Evolutionary conservation across 2,888 invertebrate genomes (phyloP), one percentile per base, ranked within the genome.

Genomic region (Tetanocera ferruginea): DNA sequence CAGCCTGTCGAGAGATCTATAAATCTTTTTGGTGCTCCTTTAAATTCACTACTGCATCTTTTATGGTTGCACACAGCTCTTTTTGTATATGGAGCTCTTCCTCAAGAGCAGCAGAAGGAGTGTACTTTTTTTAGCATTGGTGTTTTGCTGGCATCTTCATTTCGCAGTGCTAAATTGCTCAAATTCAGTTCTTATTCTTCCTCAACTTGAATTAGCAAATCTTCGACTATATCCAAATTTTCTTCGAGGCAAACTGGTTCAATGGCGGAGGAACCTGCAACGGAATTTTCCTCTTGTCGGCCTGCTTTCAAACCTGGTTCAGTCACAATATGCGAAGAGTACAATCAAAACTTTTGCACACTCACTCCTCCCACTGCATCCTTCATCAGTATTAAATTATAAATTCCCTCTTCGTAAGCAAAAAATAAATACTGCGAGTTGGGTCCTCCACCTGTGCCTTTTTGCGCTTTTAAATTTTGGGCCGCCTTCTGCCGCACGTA

Each of bases 21-120:
- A 76, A 31, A 76, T 55, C 52, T 75, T 70, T 75, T 67, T 78
- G 77, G 25, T 78, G 74, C 43, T 78, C 77, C 52, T 74, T 70
- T 73, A 75, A 74, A 51, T 43, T 55, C 60, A 60, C 74, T 34
- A 75, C 55, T 14, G 55, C 55, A 55, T 8, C n/a, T 9, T 14
- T 55, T 55, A 55, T n/a, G 0, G 19, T 55, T 4, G 11, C 55
- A 3, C 55, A 52, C 69, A 74, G 74, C 14, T 62, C 66, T 74
- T 69, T 75, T 62, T 78, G 74, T 34, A 78, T 74, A 57, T n/a
- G 19, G n/a, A 74, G 52, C 49, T 74, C 72, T 49, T 77, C 69
- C 57, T 34, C 17, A 25, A 74, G 74, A 62, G 23, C n/a, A 55
- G n/a, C 55, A 55, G 55, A 55, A 55, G 55, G 14, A 55, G 55